Evolutionary conservation across 1,140 invertebrate genomes (phyloP).

Genomic region (Bombus balteatus): DNA sequence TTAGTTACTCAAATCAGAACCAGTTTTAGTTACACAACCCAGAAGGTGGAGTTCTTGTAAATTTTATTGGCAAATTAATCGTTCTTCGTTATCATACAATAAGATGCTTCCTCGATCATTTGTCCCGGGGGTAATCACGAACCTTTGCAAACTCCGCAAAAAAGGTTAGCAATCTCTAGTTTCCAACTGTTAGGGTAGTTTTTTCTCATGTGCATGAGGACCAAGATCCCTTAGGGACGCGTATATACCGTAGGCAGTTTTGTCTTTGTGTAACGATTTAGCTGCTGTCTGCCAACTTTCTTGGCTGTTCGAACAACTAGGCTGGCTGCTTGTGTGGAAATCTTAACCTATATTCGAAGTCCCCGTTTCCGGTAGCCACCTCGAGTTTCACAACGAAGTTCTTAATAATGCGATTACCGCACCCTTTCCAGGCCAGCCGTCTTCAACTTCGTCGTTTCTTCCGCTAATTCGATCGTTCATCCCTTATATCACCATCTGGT

Average conservation of each 20-base stretch:
- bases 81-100: neutral
- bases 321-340: neutral
- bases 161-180: neutral
- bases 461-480: constrained; percentile 17
- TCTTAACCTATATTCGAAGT: constrained; percentile 32
- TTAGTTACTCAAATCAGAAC: neutral
- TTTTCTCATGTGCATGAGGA: neutral
- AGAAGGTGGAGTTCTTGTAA: neutral
- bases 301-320: constrained; percentile 11
- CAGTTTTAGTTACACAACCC: too few relatives aligned
- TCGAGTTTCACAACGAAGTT: constrained; percentile 26
- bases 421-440: neutral
- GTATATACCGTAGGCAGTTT: neutral
- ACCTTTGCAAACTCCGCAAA: neutral
- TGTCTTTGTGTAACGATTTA: neutral
- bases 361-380: constrained; percentile 17
- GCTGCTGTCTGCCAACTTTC: constrained; percentile 20
- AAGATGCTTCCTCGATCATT: neutral
- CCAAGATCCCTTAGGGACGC: neutral
- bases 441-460: constrained; percentile 17
- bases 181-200: neutral
- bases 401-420: constrained; percentile 36
- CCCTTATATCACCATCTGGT: neutral
- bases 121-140: neutral
- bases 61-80: neutral